Conservation (phyloP, 2,888 invertebrate genomes). For the Uropetala carovei region DNA sequence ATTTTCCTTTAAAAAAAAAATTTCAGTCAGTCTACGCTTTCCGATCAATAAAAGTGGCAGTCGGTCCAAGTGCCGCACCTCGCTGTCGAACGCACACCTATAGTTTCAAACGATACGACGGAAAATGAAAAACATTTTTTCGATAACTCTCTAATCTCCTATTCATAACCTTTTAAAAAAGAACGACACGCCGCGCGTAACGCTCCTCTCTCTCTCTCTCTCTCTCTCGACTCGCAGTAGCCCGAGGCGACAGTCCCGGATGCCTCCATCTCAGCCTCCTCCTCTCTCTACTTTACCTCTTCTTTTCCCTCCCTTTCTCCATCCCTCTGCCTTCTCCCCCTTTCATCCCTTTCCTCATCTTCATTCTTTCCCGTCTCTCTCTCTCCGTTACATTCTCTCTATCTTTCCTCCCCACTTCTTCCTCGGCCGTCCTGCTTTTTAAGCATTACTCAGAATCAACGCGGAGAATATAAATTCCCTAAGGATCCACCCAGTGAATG, state of each 20-base stretch:
- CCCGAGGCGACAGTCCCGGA: constrained; percentile 6
- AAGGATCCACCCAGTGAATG: neutral
- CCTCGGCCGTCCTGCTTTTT: neutral
- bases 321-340: neutral
- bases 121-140: neutral
- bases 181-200: neutral
- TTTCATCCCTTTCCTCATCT: no score
- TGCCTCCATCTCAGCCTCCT: neutral
- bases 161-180: constrained; percentile 32
- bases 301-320: neutral
- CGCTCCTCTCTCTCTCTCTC: neutral
- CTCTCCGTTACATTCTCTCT: no score
- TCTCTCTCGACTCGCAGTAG: constrained; percentile 9
- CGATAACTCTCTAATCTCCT: constrained; percentile 32
- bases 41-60: constrained; percentile 14
- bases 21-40: neutral
- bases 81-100: constrained; percentile 21
- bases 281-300: no score
- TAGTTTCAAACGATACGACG: neutral
- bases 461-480: neutral
- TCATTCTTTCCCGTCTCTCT: no score
- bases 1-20: neutral
- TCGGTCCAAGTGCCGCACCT: neutral
- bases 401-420: no score
- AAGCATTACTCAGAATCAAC: constrained; percentile 7